Conservation (phyloP, 2,113 vertebrate species). For the Paratilapia polleni region DNA sequence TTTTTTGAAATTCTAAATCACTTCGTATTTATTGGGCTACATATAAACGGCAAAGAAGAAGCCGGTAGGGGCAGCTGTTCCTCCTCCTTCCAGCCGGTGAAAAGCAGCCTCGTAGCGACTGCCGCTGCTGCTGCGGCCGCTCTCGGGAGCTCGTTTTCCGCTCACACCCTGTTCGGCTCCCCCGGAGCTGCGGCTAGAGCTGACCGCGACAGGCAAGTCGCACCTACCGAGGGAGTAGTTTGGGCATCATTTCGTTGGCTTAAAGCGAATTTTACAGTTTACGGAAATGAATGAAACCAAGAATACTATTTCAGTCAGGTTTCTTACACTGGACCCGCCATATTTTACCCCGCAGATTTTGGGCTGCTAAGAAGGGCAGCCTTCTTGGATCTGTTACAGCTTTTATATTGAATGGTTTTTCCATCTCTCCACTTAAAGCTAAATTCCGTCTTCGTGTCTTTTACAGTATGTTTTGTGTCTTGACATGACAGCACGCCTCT, state of each 20-base stretch:
- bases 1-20: not conserved
- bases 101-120: slow-evolving; percentile 71
- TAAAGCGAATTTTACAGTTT: not conserved
- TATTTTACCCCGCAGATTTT: slow-evolving; percentile 12
- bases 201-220: not conserved
- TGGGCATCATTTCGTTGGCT: too few relatives aligned
- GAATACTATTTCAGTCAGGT: not conserved
- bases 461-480: not conserved
- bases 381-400: not conserved
- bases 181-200: not conserved
- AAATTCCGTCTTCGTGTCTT: not conserved
- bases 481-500: not conserved
- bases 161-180: not conserved
- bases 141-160: not conserved
- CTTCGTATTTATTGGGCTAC: not conserved
- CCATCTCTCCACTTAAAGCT: not conserved
- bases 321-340: slow-evolving; percentile 41
- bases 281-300: not conserved
- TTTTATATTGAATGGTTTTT: not conserved
- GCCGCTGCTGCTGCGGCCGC: slow-evolving; percentile 48
- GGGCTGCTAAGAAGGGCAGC: not conserved
- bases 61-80: slow-evolving; percentile 59
- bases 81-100: slow-evolving; percentile 61
- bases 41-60: not conserved
- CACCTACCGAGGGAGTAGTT: not conserved